Evolutionary conservation across 2,888 invertebrate genomes (phyloP).

Genomic region (Pachymerium ferrugineum): DNA sequence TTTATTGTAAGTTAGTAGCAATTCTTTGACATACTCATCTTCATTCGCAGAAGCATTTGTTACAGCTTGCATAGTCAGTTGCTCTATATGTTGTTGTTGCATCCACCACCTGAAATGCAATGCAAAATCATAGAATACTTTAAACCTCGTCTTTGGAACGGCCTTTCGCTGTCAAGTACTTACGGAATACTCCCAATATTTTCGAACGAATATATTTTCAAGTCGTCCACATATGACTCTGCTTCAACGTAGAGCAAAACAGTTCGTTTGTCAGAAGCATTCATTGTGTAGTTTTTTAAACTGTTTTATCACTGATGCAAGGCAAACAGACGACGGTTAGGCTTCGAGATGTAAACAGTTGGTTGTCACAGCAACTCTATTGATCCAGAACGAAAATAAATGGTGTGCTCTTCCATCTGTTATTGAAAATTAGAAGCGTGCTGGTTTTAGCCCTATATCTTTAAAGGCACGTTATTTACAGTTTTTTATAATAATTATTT

Average conservation of each 20-base stretch:
- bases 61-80: conserved; percentile 80
- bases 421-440: no score
- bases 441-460: no score
- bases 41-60: conserved; percentile 69
- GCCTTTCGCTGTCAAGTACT: conserved; percentile 39
- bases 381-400: no score
- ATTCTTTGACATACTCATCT: conserved; percentile 81
- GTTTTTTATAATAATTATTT: no score
- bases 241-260: conserved; percentile 53
- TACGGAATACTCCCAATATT: conserved; percentile 59
- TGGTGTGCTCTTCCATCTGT: no score
- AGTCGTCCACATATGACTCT: conserved; percentile 66
- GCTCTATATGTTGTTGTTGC: conserved; percentile 69
- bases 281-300: no score
- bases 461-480: no score
- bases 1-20: conserved; percentile 67
- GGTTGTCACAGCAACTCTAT: no score
- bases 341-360: no score
- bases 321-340: no score
- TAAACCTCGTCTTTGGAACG: no score
- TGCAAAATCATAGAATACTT: neutral
- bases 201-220: conserved; percentile 60
- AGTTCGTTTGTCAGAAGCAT: neutral
- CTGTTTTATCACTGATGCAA: no score
- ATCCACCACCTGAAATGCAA: conserved; percentile 12